Base-by-base conservation (phyloP, 2,113 vertebrate genomes). In the Laticauda colubrina region DNA sequence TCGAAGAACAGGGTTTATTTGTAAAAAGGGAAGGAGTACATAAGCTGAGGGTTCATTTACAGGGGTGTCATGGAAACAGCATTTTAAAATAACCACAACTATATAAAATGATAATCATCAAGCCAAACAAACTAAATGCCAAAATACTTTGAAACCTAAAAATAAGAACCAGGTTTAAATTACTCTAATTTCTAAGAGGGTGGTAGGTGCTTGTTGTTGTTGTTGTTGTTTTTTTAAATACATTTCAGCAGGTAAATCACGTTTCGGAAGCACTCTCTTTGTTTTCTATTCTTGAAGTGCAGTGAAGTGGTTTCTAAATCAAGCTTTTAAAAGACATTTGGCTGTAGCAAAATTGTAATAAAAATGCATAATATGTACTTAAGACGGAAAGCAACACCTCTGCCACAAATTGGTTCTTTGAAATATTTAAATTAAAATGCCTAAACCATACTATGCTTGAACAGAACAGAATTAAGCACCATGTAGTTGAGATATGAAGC, bases 391-490 rank as follows among this genome's bases (percentile, higher is more conserved):
- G 95, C 95, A 97, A 96, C 96, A 96, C 96, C 94, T 96, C 95
- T 94, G 43, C 91, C 59, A 95, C 95, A 96, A 97, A 97, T 94
- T 97, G 95, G 92, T 94, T 95, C 96, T 97, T 96, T 97, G 96
- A 97, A 97, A 97, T 96, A 97, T 96, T 97, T 96, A 96, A 97
- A 96, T 97, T 96, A 96, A 97, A 95, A 96, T 96, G 88, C 94
- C 92, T 93, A 96, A 96, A 93, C 94, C 93, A 92, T 94, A 94
- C 93, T 95, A 96, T 87, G 75, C 93, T 93, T 93, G 94, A 91
- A 93, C 93, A 96, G 96, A 96, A 96, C 91, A 96, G 95, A 96
- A 96, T 94, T 94, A 95, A 95, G 95, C 88, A 92, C 55, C 89
- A 6, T 95, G 94, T 97, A 95, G 94, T 95, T 95, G 94, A 94